phyloP scores from a whole-genome alignment of 2,113 vertebrate species.

The Rhizomys pruinosus region DNA sequence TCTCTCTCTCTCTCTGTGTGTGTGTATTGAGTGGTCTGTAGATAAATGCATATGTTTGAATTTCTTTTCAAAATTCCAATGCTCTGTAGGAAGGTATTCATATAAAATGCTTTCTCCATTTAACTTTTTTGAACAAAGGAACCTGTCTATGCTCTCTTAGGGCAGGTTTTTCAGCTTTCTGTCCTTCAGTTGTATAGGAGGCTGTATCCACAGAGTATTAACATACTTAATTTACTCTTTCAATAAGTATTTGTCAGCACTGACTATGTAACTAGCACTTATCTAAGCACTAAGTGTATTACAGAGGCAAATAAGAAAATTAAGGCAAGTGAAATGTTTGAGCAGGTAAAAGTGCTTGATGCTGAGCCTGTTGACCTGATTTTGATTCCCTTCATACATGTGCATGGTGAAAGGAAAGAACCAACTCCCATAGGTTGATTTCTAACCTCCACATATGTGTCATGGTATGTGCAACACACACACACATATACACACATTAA shows the following conservation, averaged over 20 bases:
- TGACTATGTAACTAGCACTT: background rate
- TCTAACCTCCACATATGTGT: no score
- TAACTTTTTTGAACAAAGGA: background rate
- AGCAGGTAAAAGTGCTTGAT: no score
- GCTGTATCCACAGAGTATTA: background rate
- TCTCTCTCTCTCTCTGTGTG: no score
- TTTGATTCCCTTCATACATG: no score
- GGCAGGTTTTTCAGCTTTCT: background rate
- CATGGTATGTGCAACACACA: no score
- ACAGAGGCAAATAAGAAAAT: no score
- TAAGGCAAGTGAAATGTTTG: no score
- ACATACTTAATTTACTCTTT: background rate
- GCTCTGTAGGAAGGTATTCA: background rate
- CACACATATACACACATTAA: no score
- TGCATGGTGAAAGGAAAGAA: no score
- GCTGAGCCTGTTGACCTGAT: no score
- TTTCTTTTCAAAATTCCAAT: background rate
- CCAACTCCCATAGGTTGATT: no score
- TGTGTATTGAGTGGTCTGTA: background rate
- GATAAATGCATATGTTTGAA: background rate
- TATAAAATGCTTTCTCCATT: background rate
- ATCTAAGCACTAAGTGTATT: background rate
- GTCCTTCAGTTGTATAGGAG: background rate
- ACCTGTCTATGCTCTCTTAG: background rate
- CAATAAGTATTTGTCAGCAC: background rate